Evolutionary conservation across 1,140 invertebrate genomes (phyloP), one percentile per base, ranked within the genome.

Genomic region (Himalopsyche phryganea): DNA sequence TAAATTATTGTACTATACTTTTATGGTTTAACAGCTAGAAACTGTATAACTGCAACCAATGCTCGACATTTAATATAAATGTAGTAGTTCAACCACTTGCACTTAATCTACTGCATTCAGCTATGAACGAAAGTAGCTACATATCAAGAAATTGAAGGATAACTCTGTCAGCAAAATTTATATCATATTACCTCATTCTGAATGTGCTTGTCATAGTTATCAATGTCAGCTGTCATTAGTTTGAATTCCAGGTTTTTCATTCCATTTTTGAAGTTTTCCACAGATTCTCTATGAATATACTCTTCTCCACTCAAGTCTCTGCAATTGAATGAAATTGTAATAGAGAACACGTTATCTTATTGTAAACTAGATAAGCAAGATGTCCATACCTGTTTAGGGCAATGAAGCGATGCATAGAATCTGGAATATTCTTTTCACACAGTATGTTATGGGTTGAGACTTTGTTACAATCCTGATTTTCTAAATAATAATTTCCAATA

Each of bases 221-320:
- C 4, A 13, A 6, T 40, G 4, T 13, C 38, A 40, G 38, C n/a
- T 40, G 47, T 56, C 4, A 48, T 6, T 13, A 10, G 7, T 23
- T 40, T 36, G n/a, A 54, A 46, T n/a, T 20, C n/a, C n/a, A n/a
- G n/a, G n/a, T n/a, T n/a, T n/a, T n/a, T n/a, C n/a, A n/a, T n/a
- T n/a, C n/a, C 14, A 20, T 17, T 13, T 41, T 56, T 56, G 36
- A 48, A 48, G 14, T 47, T 17, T 15, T 36, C 41, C 9, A 19
- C 40, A 17, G 44, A 48, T 19, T 49, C 33, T 49, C 17, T 47
- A 13, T 56, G 53, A 20, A 48, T 17, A 32, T 48, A 56, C 28
- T 56, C 53, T 49, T 48, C 53, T 19, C 53, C 45, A 49, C 42
- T 23, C n/a, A 56, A 41, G 35, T 56, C 53, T 48, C 53, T 56